Evolutionary conservation across 2,888 invertebrate genomes (phyloP).

Genomic region (Eupelmus urozonus): DNA sequence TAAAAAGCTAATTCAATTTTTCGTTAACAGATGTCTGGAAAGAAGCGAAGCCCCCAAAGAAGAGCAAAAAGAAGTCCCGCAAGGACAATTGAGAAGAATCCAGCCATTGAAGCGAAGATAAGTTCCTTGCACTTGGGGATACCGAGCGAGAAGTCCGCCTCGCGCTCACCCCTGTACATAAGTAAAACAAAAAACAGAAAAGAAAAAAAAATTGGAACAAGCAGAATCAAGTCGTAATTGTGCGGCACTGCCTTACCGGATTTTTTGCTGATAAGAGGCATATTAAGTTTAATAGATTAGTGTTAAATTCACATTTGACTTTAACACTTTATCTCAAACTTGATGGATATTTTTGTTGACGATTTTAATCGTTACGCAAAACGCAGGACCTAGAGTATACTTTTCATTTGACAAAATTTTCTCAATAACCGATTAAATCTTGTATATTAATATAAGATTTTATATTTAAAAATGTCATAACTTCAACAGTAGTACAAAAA

Average conservation of each 20-base stretch:
- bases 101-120: constrained; percentile 25
- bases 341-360: constrained; percentile 30
- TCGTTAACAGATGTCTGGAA: constrained; percentile 83
- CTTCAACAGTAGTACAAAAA: constrained; percentile 25
- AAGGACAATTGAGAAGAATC: constrained; percentile 82
- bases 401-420: constrained; percentile 9
- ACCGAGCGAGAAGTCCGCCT: constrained; percentile 21
- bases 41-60: constrained; percentile 85
- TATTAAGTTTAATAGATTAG: constrained; percentile 28
- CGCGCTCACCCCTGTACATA: constrained; percentile 42
- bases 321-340: constrained; percentile 24
- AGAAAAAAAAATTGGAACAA: constrained; percentile 40
- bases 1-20: not conserved
- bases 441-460: not conserved
- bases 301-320: constrained; percentile 34
- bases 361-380: constrained; percentile 26
- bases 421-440: not conserved
- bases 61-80: constrained; percentile 87
- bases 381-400: constrained; percentile 3
- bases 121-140: constrained; percentile 52
- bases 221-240: constrained; percentile 24
- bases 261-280: constrained; percentile 41
- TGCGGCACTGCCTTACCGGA: constrained; percentile 42
- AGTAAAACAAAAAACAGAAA: too few species aligned
- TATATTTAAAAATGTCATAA: constrained; percentile 20